Evolutionary conservation across 2,888 invertebrate genomes (phyloP).

Genomic region (Hyposoter didymator): DNA sequence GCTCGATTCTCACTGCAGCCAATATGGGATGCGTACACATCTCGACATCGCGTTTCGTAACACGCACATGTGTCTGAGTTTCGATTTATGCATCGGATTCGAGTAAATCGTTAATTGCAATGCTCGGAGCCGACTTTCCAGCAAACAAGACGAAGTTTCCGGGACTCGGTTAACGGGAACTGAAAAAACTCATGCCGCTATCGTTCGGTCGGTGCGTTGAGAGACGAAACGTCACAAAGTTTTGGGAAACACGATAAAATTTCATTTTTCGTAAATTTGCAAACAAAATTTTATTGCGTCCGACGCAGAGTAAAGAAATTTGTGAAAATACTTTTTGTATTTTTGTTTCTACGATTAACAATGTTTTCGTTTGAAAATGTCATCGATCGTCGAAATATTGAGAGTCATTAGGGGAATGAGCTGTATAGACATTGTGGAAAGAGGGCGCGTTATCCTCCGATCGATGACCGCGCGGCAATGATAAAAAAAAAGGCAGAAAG

Average conservation of each 20-base stretch:
- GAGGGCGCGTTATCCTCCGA: slow-evolving; percentile 46
- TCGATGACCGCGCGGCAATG: slow-evolving; percentile 51
- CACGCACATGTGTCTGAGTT: not conserved
- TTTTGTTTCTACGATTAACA: not conserved
- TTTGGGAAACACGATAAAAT: not conserved
- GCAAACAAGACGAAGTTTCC: not conserved
- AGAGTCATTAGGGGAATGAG: slow-evolving; percentile 60
- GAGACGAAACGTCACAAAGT: not conserved
- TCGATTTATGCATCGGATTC: slow-evolving; percentile 24
- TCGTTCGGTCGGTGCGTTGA: not conserved
- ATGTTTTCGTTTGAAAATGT: slow-evolving; percentile 56
- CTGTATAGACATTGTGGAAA: slow-evolving; percentile 23
- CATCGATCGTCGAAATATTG: slow-evolving; percentile 63
- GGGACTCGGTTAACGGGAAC: not conserved
- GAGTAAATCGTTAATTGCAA: slow-evolving; percentile 50
- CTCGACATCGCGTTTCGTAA: slow-evolving; percentile 8
- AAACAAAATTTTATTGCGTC: not conserved
- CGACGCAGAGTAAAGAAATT: too few species aligned
- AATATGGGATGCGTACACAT: slow-evolving; percentile 11
- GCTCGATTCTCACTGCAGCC: slow-evolving; percentile 73
- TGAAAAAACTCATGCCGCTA: not conserved
- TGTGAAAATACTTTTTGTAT: too few species aligned
- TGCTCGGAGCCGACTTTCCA: slow-evolving; percentile 6
- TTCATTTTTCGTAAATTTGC: not conserved
- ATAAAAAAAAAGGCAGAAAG: slow-evolving; percentile 45